phyloP scores from a whole-genome alignment of 2,888 invertebrate genomes.

The Tuberolachnus salignus region DNA sequence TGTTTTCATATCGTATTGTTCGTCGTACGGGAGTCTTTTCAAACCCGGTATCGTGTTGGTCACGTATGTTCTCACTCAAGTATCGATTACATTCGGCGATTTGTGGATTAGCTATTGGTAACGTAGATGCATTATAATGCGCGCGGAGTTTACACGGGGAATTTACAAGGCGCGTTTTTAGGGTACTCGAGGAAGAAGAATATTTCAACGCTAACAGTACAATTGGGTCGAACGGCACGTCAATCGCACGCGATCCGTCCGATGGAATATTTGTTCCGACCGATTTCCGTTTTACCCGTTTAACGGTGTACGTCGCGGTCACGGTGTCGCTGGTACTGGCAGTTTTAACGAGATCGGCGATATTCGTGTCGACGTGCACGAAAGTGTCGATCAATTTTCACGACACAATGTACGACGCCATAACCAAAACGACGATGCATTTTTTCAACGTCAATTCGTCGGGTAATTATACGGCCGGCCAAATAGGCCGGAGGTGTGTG shows the following conservation, averaged over 20 bases:
- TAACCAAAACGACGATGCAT: constrained; percentile 80
- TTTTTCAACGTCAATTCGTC: constrained; percentile 90
- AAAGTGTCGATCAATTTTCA: constrained; percentile 79
- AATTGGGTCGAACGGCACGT: too few relatives aligned
- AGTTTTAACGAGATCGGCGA: constrained; percentile 70
- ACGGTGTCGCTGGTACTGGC: too few relatives aligned
- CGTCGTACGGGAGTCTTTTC: constrained; percentile 73
- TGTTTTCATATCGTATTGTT: constrained; percentile 73
- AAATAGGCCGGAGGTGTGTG: too few relatives aligned
- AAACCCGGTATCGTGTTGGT: constrained; percentile 68
- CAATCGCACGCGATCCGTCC: too few relatives aligned
- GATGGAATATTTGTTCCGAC: too few relatives aligned
- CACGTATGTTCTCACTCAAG: constrained; percentile 70
- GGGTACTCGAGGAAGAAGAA: too few relatives aligned
- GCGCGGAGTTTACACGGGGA: background rate
- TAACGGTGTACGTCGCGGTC: too few relatives aligned
- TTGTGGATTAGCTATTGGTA: constrained; percentile 78
- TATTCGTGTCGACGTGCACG: constrained; percentile 79
- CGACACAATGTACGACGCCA: constrained; percentile 80
- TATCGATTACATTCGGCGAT: constrained; percentile 70
- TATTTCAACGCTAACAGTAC: too few relatives aligned
- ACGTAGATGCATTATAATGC: constrained; percentile 59
- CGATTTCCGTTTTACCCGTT: too few relatives aligned
- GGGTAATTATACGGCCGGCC: constrained; percentile 66
- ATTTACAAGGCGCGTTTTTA: too few relatives aligned